Evolutionary conservation across 2,797 vertebrate genomes (phyloP).

Genomic region (Lithobates pipiens): DNA sequence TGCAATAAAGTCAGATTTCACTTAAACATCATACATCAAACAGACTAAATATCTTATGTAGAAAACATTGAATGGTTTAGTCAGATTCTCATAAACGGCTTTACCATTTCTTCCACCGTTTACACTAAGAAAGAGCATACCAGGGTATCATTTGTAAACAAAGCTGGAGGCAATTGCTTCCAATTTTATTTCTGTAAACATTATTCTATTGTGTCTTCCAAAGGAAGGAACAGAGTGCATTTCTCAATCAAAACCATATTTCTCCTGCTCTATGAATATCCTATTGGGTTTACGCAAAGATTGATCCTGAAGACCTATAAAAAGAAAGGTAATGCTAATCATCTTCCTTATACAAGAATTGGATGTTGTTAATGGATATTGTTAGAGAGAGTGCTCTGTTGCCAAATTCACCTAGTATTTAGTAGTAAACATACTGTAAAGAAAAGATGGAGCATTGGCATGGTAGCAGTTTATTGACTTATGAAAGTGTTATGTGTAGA

Average conservation of each 20-base stretch:
- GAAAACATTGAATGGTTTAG: neutral
- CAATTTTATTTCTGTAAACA: slow-evolving; percentile 27
- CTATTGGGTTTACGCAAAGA: too few species aligned
- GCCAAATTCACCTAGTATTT: too few species aligned
- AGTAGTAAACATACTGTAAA: too few species aligned
- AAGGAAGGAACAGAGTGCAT: neutral
- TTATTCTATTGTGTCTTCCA: slow-evolving; percentile 11
- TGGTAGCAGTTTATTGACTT: too few species aligned
- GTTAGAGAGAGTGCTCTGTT: too few species aligned
- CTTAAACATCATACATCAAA: slow-evolving; percentile 11
- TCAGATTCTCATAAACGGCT: neutral
- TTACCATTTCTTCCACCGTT: slow-evolving; percentile 10
- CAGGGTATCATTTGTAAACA: slow-evolving; percentile 18
- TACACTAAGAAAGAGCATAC: slow-evolving; percentile 7
- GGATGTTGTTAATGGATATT: too few species aligned
- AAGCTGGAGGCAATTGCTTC: slow-evolving; percentile 8
- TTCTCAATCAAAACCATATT: slow-evolving; percentile 26
- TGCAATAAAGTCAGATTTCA: neutral
- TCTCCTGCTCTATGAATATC: neutral
- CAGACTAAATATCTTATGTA: neutral
- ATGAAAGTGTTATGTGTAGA: too few species aligned
- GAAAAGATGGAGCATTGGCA: too few species aligned
- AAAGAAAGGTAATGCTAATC: too few species aligned
- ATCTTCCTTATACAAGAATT: too few species aligned
- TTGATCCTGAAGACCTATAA: too few species aligned